Percentiles rank a stretch among this genome's conserved stretches.
These are phyloP conservation scores for Sardinella longiceps DNA, from an alignment of 2,797 vertebrate genomes.

Conservation along the genomic window DNA sequence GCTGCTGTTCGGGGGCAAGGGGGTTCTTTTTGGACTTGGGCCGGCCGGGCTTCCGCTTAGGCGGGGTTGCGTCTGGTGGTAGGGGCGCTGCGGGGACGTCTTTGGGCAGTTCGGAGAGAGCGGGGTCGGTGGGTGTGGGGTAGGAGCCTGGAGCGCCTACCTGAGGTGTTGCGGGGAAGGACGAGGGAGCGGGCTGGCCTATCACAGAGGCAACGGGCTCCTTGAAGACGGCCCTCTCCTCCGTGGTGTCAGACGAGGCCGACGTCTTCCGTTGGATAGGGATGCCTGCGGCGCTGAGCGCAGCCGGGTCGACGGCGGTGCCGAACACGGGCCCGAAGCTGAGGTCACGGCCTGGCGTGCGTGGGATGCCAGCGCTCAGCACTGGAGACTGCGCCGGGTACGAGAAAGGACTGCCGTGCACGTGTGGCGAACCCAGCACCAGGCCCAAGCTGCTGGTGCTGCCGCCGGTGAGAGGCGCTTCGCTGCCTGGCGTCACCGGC, in stretches of 20 bases:
- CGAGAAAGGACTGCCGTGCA: constrained; percentile 92
- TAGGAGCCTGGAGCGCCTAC: constrained; percentile 50
- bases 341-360: constrained; percentile 94
- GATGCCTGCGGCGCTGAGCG: constrained; percentile 55
- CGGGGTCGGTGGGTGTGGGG: constrained; percentile 40
- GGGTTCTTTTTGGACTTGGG: constrained; percentile 76
- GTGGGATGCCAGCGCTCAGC: constrained; percentile 86
- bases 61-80: constrained; percentile 71
- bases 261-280: constrained; percentile 82
- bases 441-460: constrained; percentile 69
- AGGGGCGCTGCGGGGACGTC: constrained; percentile 61
- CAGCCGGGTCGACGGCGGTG: constrained; percentile 61
- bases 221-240: constrained; percentile 82
- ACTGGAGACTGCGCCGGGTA: constrained; percentile 94
- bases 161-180: constrained; percentile 63
- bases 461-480: constrained; percentile 82
- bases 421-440: constrained; percentile 87
- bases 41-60: constrained; percentile 86
- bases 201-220: constrained; percentile 79
- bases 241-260: constrained; percentile 76
- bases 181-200: constrained; percentile 69
- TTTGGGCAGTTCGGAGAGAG: constrained; percentile 65
- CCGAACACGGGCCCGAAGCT: constrained; percentile 90
- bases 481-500: constrained; percentile 87
- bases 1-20: constrained; percentile 13